Base-by-base conservation (phyloP, 2,888 invertebrate genomes). In the Troides helena region DNA sequence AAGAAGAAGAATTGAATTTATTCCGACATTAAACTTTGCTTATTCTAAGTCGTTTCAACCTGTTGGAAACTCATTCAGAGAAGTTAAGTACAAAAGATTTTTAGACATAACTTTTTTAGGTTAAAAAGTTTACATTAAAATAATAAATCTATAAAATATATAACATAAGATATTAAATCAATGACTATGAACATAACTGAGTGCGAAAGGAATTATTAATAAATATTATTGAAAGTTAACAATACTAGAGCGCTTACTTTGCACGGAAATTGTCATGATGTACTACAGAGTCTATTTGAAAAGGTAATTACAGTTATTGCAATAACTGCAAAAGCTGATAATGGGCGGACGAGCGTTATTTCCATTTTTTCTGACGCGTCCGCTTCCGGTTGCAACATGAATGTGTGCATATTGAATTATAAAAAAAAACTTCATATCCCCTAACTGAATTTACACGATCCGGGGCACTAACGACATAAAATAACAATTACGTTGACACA, bases 381-480 rank as follows among this genome's bases (percentile, higher is more conserved):
- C 87, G 85, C 79, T 90, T 92, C 92, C 92, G 84, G 86, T 78
- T 77, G 75, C 74, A 81, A 84, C 84, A 84, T 81, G 84, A 85
- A 73, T 66, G 69, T 64, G 69, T 64, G 76, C 80, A 84, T 86
- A 87, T 88, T 87, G 85, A 89, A 88, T 86, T 85, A 80, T 85
- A 85, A 84, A 77, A 21, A 21, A 80, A 78, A 80, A 86, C 60
- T 62, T 84, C 83, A 80, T 84, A 84, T 82, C 81, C 87, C 89
- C 88, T 92, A 92, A 91, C 91, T 89, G 89, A 92, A 90, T 92
- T 92, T 86, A 89, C 90, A 85, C 91, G 86, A 89, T 83, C 81
- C 82, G 76, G 81, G 86, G 83, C 83, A 88, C 89, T 89, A 92
- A 92, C 91, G 90, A 89, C 90, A 80, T 83, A 83, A 87, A 90